Evolutionary conservation across 2,113 vertebrate species (phyloP), one percentile per base, ranked within the genome.

Genomic region (Eublepharis macularius): DNA sequence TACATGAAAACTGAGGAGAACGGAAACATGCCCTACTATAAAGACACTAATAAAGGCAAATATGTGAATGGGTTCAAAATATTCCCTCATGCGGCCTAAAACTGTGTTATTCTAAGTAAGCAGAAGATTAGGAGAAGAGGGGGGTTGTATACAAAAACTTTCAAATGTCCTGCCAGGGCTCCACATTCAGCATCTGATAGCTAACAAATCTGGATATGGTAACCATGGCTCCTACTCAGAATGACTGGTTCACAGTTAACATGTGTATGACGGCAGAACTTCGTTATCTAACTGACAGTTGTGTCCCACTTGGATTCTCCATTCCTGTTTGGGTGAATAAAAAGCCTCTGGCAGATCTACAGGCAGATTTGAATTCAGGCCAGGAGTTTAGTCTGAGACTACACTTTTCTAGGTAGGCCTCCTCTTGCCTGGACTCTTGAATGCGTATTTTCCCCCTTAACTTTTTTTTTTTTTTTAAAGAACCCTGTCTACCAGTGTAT

Each of bases 281-380:
- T 85, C 79, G 60, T 60, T 70, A 74, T 74, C 81, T 24, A 13
- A 29, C 41, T 47, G 13, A 21, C 54, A 80, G 70, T 51, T 60
- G 26, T 39, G 12, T 85, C 51, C 76, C 51, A 80, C 26, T 73
- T 73, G 76, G 41, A 73, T 70, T 85, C 83, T 79, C 49, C 36
- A 78, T 79, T 79, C 72, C 21, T 47, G 29, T 79, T 69, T 79
- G 65, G 39, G 17, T 19, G 5, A 72, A 72, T 45, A 85, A 21
- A 73, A 73, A 5, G 32, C 24, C 45, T 79, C 51, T 70, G 68
- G 32, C 83, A 85, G 83, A 73, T 73, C 34, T 63, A 85, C 32
- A 80, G 32, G 39, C 29, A 79, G 65, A 85, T 85, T 72, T 78
- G 45, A 34, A 78, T 12, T 84, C 6, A 70, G 29, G 80, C 68